These are phyloP conservation scores for Drosophila rellima DNA, from an alignment of 2,888 invertebrate species.

Conservation along the genomic window DNA sequence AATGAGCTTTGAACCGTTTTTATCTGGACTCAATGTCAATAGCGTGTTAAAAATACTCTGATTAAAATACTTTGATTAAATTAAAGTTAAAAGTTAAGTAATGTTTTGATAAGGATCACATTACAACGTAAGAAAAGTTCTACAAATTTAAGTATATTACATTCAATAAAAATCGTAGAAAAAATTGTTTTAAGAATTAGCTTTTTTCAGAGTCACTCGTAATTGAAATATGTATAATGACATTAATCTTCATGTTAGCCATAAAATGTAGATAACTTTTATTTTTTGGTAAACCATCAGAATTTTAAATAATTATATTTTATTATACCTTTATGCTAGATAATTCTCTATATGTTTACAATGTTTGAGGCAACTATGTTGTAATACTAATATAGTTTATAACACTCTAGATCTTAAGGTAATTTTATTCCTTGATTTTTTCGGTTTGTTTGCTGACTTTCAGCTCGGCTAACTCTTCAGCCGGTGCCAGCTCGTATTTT, in stretches of 20 bases:
- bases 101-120: not conserved
- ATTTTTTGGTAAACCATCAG: not conserved
- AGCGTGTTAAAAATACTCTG: not conserved
- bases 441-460: constrained; percentile 22
- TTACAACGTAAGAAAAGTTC: not conserved
- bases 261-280: constrained; percentile 1
- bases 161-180: not conserved
- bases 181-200: not conserved
- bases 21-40: constrained; percentile 17
- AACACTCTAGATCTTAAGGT: not conserved
- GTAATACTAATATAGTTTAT: constrained; percentile 15
- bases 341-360: not conserved
- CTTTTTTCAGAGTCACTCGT: not conserved
- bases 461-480: constrained; percentile 53
- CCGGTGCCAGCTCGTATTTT: constrained; percentile 34
- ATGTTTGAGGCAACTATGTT: constrained; percentile 4
- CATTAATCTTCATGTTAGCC: not conserved
- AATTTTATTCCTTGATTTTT: constrained; percentile 8
- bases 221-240: not conserved
- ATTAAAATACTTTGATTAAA: constrained; percentile 5
- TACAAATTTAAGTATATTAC: not conserved
- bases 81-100: not conserved
- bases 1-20: constrained; percentile 11
- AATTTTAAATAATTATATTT: not conserved
- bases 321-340: constrained; percentile 5